Conservation (phyloP, 1,140 invertebrate genomes). For the Neodiprion virginianus region DNA sequence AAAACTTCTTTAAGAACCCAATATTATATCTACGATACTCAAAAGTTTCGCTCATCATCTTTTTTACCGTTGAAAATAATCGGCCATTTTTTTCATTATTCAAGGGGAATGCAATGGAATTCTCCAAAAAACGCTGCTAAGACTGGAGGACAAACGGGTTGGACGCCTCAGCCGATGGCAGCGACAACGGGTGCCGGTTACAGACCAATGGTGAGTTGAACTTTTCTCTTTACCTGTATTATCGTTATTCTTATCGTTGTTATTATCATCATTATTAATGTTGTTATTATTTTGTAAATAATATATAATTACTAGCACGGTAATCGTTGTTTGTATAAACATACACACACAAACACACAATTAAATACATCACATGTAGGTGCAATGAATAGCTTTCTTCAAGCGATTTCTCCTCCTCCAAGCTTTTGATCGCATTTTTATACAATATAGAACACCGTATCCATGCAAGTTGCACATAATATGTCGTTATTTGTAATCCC, state of each 20-base stretch:
- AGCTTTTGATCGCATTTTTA: neutral
- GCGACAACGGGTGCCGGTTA: constrained; percentile 84
- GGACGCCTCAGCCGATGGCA: constrained; percentile 86
- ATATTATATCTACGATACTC: neutral
- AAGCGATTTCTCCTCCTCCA: neutral
- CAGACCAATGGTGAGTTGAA: constrained; percentile 77
- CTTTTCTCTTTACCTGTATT: constrained; percentile 3
- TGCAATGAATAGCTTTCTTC: neutral
- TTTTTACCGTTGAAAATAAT: neutral
- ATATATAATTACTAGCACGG: neutral
- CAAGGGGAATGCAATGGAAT: constrained; percentile 82
- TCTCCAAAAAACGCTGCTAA: constrained; percentile 85
- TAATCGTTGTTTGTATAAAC: neutral
- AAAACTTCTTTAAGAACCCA: constrained; percentile 19
- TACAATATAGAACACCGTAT: constrained; percentile 8
- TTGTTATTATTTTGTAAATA: neutral
- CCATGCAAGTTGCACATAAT: constrained; percentile 2
- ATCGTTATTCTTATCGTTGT: neutral
- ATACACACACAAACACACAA: neutral
- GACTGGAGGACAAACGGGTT: constrained; percentile 70
- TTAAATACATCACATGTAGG: neutral
- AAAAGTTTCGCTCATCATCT: neutral
- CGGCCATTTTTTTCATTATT: constrained; percentile 28
- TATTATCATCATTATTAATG: neutral
- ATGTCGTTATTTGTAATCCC: neutral